Evolutionary conservation across 2,797 vertebrate genomes (phyloP).

Genomic region (Kryptolebias ocellatus): DNA sequence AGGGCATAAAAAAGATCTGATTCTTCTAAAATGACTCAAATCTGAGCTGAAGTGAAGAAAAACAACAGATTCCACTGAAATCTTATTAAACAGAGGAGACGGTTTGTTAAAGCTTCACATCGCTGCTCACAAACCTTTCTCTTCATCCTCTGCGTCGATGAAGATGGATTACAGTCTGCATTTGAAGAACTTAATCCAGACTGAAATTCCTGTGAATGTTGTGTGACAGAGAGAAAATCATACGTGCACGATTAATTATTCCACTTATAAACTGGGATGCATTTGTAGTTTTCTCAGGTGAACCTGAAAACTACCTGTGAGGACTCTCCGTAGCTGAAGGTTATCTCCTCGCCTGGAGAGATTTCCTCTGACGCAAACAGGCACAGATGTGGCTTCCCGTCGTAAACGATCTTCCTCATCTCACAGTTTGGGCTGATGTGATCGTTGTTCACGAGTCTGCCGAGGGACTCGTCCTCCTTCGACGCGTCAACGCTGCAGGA

Average conservation of each 20-base stretch:
- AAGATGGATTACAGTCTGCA: neutral
- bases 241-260: too few species aligned
- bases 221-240: neutral
- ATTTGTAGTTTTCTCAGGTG: too few species aligned
- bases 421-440: slow-evolving; percentile 53
- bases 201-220: slow-evolving; percentile 6
- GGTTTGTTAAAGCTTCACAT: too few species aligned
- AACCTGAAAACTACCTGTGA: slow-evolving; percentile 1
- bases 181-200: slow-evolving; percentile 2
- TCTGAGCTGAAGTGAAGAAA: too few species aligned
- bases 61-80: too few species aligned
- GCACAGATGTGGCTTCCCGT: slow-evolving; percentile 56
- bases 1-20: neutral
- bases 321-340: slow-evolving; percentile 29
- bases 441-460: slow-evolving; percentile 60
- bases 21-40: too few species aligned
- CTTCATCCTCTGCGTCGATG: slow-evolving; percentile 11
- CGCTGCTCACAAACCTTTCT: slow-evolving; percentile 15
- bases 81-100: too few species aligned
- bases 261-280: too few species aligned
- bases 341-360: slow-evolving; percentile 52
- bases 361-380: slow-evolving; percentile 52
- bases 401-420: slow-evolving; percentile 34
- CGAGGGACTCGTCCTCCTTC: slow-evolving; percentile 29
- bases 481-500: slow-evolving; percentile 54